Base-by-base conservation (phyloP, 2,888 invertebrate genomes). In the Xestia c-nigrum region DNA sequence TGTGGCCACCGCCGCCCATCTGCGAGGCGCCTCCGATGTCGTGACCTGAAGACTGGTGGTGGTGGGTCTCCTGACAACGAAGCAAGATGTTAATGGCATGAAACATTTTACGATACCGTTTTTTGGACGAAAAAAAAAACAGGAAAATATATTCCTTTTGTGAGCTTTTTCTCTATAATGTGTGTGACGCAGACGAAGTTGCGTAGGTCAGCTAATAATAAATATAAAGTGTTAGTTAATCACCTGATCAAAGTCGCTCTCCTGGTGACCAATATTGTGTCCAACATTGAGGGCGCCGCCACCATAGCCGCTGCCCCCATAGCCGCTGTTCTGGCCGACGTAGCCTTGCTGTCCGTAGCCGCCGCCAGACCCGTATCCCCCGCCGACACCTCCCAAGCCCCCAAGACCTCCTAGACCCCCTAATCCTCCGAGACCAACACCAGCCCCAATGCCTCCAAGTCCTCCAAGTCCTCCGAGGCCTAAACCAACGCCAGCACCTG, bases 171-270 rank as follows among this genome's bases (percentile, higher is more conserved):
- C 31, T 31, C 31, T 31, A 1, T 31, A n/a, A n/a, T n/a, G n/a
- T 31, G 3, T 31, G 31, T 31, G 31, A 31, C 31, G 31, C 3
- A 31, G 31, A 31, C 31, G 31, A 31, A 31, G 1, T 31, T 1
- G 31, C 31, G 31, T 31, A 3, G 31, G 31, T 31, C 31, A 31
- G 31, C 31, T 31, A 31, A 31, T 40, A 14, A 50, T 43, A 52
- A n/a, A 46, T 3, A 24, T 21, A 24, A 68, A 55, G 47, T 24
- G 19, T 40, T 9, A 19, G 57, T 14, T 40, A 40, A 52, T 74
- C 4, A 87, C 87, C 76, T 75, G 52, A 40, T 78, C 76, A 63
- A 63, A 88, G 6, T 87, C 84, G n/a, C 57, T 76, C 12, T 81
- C 85, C 5, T 74, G 63, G 21, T 76, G 75, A 9, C 71, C 76